These are phyloP conservation scores for Tragelaphus strepsiceros DNA, from an alignment of 2,113 vertebrate species.

Conservation along the genomic window DNA sequence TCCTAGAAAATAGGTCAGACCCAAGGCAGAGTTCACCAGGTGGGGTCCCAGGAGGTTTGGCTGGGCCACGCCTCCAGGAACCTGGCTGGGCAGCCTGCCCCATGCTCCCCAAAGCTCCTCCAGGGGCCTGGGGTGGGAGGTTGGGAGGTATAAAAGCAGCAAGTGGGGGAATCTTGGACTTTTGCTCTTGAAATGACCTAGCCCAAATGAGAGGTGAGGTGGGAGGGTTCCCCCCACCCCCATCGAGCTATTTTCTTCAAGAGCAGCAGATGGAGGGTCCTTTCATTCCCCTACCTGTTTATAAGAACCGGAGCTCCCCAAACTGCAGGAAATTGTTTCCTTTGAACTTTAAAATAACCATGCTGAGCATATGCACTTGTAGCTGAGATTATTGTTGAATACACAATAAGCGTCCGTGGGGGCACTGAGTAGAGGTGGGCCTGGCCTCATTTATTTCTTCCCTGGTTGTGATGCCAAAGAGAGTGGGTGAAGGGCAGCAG, in stretches of 20 bases:
- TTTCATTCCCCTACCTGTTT: neutral
- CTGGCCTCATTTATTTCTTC: neutral
- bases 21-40: conserved; percentile 65
- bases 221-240: neutral
- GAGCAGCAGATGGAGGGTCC: neutral
- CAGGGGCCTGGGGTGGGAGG: neutral
- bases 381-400: neutral
- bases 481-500: neutral
- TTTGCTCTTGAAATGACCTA: neutral
- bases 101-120: conserved; percentile 54
- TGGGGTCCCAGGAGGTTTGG: conserved; percentile 50
- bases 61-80: neutral
- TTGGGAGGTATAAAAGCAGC: neutral
- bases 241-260: neutral
- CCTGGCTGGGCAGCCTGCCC: neutral
- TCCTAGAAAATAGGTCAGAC: conserved; percentile 69
- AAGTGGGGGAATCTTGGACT: neutral
- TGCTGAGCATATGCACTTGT: neutral
- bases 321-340: neutral
- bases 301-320: neutral
- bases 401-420: fast-evolving
- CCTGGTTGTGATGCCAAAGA: neutral
- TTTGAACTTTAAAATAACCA: neutral
- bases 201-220: neutral
- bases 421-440: neutral